Conservation (phyloP, 2,888 invertebrate species). For the Melanophora roralis region DNA sequence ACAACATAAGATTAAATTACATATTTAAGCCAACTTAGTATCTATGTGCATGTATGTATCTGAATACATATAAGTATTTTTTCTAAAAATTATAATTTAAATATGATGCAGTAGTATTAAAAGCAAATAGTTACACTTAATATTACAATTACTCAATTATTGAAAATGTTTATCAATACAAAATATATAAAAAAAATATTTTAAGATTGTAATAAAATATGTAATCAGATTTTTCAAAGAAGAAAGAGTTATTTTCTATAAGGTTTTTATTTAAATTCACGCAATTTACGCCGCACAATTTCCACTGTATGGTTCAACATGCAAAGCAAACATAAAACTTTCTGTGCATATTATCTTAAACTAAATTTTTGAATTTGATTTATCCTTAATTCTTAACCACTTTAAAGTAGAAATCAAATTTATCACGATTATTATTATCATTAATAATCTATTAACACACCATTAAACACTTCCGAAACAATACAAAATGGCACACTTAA, state of each 20-base stretch:
- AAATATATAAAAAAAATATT: background rate
- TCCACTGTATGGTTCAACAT: too few species aligned
- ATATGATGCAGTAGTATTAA: background rate
- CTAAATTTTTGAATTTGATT: too few species aligned
- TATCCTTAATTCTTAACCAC: too few species aligned
- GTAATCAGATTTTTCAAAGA: background rate
- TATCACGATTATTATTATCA: constrained; percentile 26
- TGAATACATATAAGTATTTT: background rate
- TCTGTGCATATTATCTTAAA: too few species aligned
- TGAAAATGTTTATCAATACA: background rate
- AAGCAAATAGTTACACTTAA: constrained; percentile 28
- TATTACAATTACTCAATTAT: constrained; percentile 32
- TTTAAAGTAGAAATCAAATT: background rate
- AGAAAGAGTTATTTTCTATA: background rate
- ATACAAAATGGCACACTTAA: constrained; percentile 1
- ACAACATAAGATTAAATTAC: background rate
- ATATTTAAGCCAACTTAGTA: too few species aligned
- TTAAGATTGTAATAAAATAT: constrained; percentile 1
- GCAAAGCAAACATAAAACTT: too few species aligned
- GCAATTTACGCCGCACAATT: too few species aligned
- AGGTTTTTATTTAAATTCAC: too few species aligned
- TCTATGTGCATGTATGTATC: background rate
- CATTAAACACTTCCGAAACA: constrained; percentile 56
- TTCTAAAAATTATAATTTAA: background rate
- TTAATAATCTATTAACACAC: constrained; percentile 61